Conservation (phyloP, 2,797 vertebrate species). For the Fistularia tabacaria region DNA sequence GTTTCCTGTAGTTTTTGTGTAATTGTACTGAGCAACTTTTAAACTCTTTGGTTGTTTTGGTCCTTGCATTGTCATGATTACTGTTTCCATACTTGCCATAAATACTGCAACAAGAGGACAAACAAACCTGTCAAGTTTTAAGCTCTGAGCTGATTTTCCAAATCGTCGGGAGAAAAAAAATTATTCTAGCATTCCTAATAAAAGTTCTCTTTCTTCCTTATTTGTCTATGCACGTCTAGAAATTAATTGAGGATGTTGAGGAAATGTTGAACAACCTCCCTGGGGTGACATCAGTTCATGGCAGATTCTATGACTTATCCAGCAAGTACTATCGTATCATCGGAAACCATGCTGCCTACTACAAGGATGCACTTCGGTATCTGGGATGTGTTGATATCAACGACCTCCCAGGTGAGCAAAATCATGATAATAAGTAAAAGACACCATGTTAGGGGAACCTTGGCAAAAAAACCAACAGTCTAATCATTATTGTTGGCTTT, state of each 20-base stretch:
- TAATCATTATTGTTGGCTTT: too few species aligned
- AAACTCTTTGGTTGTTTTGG: too few species aligned
- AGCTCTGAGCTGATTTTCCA: too few species aligned
- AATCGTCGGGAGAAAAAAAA: too few species aligned
- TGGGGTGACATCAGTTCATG: conserved; percentile 92
- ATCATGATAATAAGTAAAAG: not conserved
- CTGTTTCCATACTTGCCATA: too few species aligned
- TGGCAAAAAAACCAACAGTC: not conserved
- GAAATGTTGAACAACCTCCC: conserved; percentile 88
- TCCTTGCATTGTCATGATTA: too few species aligned
- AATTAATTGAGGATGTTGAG: conserved; percentile 92
- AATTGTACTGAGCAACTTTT: too few species aligned
- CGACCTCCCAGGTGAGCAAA: conserved; percentile 83
- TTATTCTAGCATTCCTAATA: not conserved
- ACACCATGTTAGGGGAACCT: not conserved
- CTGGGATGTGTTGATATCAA: conserved; percentile 93
- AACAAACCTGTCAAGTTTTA: too few species aligned
- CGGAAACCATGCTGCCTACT: conserved; percentile 92
- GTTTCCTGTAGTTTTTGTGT: too few species aligned
- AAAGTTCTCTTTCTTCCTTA: not conserved
- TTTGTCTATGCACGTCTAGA: conserved; percentile 60
- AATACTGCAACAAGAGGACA: too few species aligned
- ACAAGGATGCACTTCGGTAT: conserved; percentile 92
- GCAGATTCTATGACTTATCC: conserved; percentile 95
- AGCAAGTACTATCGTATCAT: conserved; percentile 97